Base-by-base conservation (phyloP, 2,797 vertebrate genomes). In the Cossypha dichroa region DNA sequence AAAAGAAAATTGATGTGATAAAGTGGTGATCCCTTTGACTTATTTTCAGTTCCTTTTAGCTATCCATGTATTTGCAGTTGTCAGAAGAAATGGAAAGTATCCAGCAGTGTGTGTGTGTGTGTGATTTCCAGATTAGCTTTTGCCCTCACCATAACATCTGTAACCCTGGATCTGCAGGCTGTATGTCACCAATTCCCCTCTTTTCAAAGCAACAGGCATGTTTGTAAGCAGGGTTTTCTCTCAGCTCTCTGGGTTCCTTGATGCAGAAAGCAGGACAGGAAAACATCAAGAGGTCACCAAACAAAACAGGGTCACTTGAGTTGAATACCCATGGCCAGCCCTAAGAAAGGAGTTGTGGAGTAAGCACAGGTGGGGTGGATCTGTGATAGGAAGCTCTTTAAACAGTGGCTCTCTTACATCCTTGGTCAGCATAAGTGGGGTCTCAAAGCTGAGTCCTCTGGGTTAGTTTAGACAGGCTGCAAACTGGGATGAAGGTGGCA, bases 171-270 rank as follows among this genome's bases (percentile, higher is more conserved):
- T 15, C 56, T 43, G 45, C 67, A 74, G 51, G 22, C 10, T 7
- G 0, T 28, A 0, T 31, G 43, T 40, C 59, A 55, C 59, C 79
- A 40, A 1, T 79, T 73, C 34, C 23, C 7, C 11, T 36, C 26
- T 72, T 82, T 48, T 54, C 59, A 41, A 55, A 62, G 43, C 34
- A 88, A n/a, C 13, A 58, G n/a, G 16, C 15, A 15, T 22, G 8
- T 31, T 62, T 83, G 16, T 55, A 16, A 33, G 6, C 3, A 51
- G 43, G 22, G 9, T 67, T 79, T 69, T 58, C 40, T 41, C 14
- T 5, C 31, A 51, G 40, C 31, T 80, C 19, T 7, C 52, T 45
- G 66, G 3, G 14, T 23, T 77, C 26, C 22, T 20, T 67, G 31
- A 9, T 85, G 45, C 17, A 77, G 41, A 60, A 68, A 26, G 15